Percentiles rank a stretch among this genome's conserved stretches.
phyloP scores from a whole-genome alignment of 2,113 vertebrate genomes.

The Eurypyga helias region DNA sequence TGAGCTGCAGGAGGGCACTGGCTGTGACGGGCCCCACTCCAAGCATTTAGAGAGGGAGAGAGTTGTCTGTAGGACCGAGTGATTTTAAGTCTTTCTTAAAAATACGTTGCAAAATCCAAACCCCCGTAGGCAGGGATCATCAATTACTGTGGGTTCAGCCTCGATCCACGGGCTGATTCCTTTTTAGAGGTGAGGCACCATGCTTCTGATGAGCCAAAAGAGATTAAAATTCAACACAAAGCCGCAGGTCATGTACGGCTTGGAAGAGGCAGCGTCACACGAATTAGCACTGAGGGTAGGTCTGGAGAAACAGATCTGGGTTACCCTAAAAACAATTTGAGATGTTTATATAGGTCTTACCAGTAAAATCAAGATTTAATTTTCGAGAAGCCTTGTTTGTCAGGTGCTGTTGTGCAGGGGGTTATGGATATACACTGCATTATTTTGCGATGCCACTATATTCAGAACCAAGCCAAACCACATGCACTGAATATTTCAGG shows the following conservation, averaged over 20 bases:
- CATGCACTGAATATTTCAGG: background rate
- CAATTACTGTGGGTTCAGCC: background rate
- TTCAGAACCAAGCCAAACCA: background rate
- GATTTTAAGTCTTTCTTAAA: background rate
- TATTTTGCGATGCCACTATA: fast-evolving
- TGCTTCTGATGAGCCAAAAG: background rate
- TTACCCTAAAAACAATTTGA: background rate
- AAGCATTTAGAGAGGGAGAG: background rate
- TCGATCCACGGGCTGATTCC: background rate
- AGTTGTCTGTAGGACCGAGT: background rate
- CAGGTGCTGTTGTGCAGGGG: background rate
- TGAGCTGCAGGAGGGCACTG: background rate
- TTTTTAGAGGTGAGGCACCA: background rate
- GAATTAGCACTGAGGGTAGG: fast-evolving
- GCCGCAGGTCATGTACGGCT: fast-evolving
- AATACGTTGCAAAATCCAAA: background rate
- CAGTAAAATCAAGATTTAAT: background rate
- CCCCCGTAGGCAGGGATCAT: background rate
- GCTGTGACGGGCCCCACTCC: background rate
- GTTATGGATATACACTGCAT: background rate
- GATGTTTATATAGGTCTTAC: background rate
- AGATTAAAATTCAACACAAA: background rate
- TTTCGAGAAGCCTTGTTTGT: background rate
- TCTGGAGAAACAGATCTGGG: background rate
- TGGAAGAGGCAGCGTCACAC: fast-evolving